phyloP scores from a whole-genome alignment of 2,113 vertebrate genomes.

The Podarcis muralis region DNA sequence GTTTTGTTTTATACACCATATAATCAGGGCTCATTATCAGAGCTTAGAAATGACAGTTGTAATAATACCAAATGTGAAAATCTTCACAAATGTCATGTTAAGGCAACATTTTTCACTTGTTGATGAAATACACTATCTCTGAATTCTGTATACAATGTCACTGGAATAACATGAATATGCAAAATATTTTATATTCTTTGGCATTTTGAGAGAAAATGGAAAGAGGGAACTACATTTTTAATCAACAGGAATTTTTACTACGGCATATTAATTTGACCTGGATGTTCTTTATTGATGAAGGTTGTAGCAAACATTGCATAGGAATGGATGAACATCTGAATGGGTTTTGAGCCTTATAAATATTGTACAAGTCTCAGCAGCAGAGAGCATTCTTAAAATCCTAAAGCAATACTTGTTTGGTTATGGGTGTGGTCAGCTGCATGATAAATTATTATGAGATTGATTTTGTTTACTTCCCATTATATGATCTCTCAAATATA shows the following conservation, averaged over 20 bases:
- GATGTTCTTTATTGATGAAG: neutral
- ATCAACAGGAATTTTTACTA: neutral
- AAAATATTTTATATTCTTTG: slow-evolving; percentile 8
- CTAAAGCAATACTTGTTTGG: no score
- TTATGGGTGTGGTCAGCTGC: no score
- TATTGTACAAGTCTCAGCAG: neutral
- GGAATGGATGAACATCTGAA: neutral
- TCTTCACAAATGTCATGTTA: slow-evolving; percentile 34
- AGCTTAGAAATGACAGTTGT: slow-evolving; percentile 37
- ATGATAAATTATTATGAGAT: no score
- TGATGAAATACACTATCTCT: neutral
- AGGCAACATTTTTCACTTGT: slow-evolving; percentile 26
- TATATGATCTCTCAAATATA: neutral
- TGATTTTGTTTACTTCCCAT: no score
- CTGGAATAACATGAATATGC: neutral
- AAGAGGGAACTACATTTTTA: slow-evolving; percentile 19
- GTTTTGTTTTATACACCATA: neutral
- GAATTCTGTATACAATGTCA: slow-evolving; percentile 40
- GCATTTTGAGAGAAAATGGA: neutral
- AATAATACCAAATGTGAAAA: slow-evolving; percentile 31
- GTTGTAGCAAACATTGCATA: neutral
- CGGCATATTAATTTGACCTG: neutral
- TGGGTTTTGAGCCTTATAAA: neutral
- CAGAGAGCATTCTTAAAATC: neutral
- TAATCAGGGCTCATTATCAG: slow-evolving; percentile 25